A percentile compares a stretch with the other conserved stretches of the same genome.
These are phyloP conservation scores for Nettapus auritus DNA, from an alignment of 2,113 vertebrate genomes.

Conservation along the genomic window DNA sequence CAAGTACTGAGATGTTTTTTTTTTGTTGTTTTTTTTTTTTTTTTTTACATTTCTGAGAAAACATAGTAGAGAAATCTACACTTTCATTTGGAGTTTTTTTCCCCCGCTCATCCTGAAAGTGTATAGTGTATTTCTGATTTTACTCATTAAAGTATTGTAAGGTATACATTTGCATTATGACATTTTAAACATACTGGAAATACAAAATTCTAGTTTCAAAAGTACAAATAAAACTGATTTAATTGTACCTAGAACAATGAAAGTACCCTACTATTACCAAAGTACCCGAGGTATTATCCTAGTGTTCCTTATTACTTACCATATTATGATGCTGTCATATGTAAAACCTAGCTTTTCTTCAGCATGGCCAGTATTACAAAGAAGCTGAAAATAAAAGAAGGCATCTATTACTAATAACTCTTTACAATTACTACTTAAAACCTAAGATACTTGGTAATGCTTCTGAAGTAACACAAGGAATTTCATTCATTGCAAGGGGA, in stretches of 20 bases:
- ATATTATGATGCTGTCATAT: slow-evolving; percentile 97
- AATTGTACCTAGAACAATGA: not conserved
- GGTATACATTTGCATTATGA: not conserved
- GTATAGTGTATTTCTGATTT: not conserved
- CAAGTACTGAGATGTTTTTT: not conserved
- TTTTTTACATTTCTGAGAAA: not conserved
- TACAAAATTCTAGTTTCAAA: not conserved
- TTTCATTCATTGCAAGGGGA: not conserved
- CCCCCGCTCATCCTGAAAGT: not conserved
- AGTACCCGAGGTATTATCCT: not conserved
- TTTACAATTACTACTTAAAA: not conserved
- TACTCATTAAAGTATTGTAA: not conserved
- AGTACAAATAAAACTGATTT: not conserved
- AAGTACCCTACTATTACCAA: not conserved
- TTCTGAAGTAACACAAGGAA: not conserved
- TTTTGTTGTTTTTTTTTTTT: not conserved
- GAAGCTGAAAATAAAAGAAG: slow-evolving; percentile 83
- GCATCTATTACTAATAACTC: not conserved
- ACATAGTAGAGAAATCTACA: not conserved
- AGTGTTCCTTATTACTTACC: slow-evolving; percentile 80
- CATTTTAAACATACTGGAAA: not conserved
- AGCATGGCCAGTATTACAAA: slow-evolving; percentile 91
- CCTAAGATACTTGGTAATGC: accelerated
- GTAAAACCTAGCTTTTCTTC: slow-evolving; percentile 97
- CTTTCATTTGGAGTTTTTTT: not conserved